Base-by-base conservation (phyloP, 2,888 invertebrate genomes). In the Druceiella hillmani region DNA sequence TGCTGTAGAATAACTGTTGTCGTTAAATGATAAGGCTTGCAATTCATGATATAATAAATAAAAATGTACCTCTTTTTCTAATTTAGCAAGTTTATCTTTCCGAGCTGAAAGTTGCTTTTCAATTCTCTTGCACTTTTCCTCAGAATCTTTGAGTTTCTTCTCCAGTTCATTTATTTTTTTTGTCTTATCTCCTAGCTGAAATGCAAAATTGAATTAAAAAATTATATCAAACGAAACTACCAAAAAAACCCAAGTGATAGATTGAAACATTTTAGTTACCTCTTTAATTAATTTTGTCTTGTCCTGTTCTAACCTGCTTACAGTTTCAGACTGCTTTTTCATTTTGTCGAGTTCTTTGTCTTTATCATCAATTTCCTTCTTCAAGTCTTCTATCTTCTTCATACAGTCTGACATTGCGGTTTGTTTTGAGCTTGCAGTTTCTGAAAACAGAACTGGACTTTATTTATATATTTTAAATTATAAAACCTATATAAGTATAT, bases 111-210 rank as follows among this genome's bases (percentile, higher is more conserved):
- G 56, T 51, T 72, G 60, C 55, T 74, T 78, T 52, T 79, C 80
- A 44, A 64, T 62, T 52, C 76, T 74, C 52, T 72, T 78, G 32
- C 63, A 64, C 58, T 77, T 82, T n/a, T 80, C 81, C 47, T 84
- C 83, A 12, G 72, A 59, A 48, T 81, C 81, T 53, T 78, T 80
- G 2, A 81, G 51, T 61, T 82, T 81, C 50, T 76, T 77, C 57
- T 84, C 83, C 50, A 81, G 55, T 26, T 83, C 82, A 25, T 61
- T 58, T 30, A 80, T 61, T 53, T 81, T 82, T 46, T 75, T 75
- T 25, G 73, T 61, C 52, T 79, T 79, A 49, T 79, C 78, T 44
- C 76, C 76, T 34, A 77, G 65, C 81, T 82, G 46, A 26, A 61
- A 56, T 45, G 46, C 24, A 15, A 3, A 36, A 24, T 32, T 14